Evolutionary conservation across 2,797 vertebrate genomes (phyloP).

Genomic region (Sebastes flavidus): DNA sequence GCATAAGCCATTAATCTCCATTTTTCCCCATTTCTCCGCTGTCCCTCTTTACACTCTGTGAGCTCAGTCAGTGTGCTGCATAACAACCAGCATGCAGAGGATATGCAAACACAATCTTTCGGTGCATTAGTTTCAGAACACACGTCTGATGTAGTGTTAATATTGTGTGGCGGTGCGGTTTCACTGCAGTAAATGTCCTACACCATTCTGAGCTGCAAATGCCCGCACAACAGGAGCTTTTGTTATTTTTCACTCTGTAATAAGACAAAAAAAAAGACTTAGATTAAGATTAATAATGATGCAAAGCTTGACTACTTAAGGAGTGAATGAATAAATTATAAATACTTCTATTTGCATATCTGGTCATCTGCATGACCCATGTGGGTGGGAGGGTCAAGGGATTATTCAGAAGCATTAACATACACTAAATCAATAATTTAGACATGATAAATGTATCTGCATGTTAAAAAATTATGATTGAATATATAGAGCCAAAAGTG

Average conservation of each 20-base stretch:
- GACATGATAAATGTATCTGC: background rate
- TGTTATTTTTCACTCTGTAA: conserved; percentile 1
- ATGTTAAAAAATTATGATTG: background rate
- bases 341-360: conserved; percentile 4
- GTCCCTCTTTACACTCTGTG: conserved; percentile 40
- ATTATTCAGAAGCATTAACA: background rate
- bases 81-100: conserved; percentile 26
- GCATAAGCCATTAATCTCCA: conserved; percentile 75
- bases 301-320: background rate
- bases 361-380: background rate
- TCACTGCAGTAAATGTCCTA: conserved; percentile 24
- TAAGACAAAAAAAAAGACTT: background rate
- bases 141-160: conserved; percentile 31
- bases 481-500: background rate
- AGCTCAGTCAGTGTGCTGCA: conserved; percentile 37
- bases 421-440: background rate
- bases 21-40: conserved; percentile 61
- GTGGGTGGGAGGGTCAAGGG: background rate
- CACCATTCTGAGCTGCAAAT: background rate
- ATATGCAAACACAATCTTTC: conserved; percentile 59
- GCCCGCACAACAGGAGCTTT: background rate
- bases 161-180: conserved; percentile 3
- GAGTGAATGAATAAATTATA: conserved; percentile 8
- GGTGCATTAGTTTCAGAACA: conserved; percentile 51
- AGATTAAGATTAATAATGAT: background rate